Base-by-base conservation (phyloP, 2,888 invertebrate species). In the Colostygia pectinataria region DNA sequence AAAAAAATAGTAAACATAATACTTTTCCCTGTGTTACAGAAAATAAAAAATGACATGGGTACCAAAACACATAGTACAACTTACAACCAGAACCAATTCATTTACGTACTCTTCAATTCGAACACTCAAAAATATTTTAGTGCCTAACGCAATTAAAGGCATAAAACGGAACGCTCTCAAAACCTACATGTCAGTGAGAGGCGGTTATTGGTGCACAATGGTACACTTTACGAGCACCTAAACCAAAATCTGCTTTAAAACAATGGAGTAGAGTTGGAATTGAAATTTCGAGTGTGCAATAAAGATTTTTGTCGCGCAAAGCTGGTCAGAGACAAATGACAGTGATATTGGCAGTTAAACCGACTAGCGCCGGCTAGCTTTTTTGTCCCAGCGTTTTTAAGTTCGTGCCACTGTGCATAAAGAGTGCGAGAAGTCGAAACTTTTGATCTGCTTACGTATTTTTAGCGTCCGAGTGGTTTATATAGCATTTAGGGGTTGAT, bases 261-360 rank as follows among this genome's bases (percentile, higher is more conserved):
- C 50, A 5, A 40, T 4, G 28, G 4, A 4, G n/a, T 63, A 71
- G 41, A 54, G 62, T 54, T 50, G 13, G 59, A n/a, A 53, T 46
- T 63, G 27, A 34, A 37, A 38, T 55, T 65, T 59, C n/a, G 15
- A 9, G 27, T 20, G 45, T 48, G 61, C 50, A 51, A 45, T 61
- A 55, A 61, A 46, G 52, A 53, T 57, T 58, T 63, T 71, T 68
- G 70, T 65, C 57, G 63, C 60, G 66, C 61, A 71, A 70, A 73
- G 71, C 75, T 66, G 68, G 65, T 64, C 63, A 64, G 70, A 76
- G 78, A 81, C 80, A 81, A 80, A 81, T 77, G 77, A 74, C 77
- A 72, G 68, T 72, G 79, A 78, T 80, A 80, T 81, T 80, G 80
- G 78, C 74, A 80, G 80, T 78, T 79, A 73, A 74, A 76, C 71